Evolutionary conservation across 2,113 vertebrate genomes (phyloP).

Genomic region (Seriola aureovittata): DNA sequence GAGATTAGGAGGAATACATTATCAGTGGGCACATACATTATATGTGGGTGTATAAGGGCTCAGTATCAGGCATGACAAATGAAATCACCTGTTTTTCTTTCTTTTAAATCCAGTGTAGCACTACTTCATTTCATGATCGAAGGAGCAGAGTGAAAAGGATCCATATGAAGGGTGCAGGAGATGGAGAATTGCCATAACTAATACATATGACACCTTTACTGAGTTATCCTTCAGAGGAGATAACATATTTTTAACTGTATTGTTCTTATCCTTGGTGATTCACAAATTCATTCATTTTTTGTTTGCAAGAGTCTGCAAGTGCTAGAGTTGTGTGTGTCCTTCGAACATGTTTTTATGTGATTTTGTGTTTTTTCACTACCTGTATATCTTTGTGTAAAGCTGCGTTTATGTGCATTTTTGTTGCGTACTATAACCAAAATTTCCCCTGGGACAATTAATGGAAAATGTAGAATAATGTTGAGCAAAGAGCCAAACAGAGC

Average conservation of each 20-base stretch:
- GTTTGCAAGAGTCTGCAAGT: background rate
- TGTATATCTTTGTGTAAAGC: background rate
- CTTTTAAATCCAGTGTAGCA: background rate
- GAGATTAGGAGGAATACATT: slow-evolving; percentile 45
- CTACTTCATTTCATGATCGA: slow-evolving; percentile 17
- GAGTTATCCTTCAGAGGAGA: background rate
- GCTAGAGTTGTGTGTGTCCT: background rate
- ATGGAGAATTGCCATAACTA: background rate
- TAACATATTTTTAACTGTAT: background rate
- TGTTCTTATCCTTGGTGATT: background rate
- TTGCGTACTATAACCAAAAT: slow-evolving; percentile 17
- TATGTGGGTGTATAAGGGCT: slow-evolving; percentile 8
- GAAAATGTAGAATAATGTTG: slow-evolving; percentile 12
- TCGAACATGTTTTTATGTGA: background rate
- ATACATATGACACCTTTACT: background rate
- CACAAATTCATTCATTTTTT: background rate
- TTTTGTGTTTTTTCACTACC: slow-evolving; percentile 5
- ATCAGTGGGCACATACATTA: slow-evolving; percentile 19
- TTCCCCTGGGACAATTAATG: background rate
- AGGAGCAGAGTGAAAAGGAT: slow-evolving; percentile 5
- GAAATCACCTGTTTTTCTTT: slow-evolving; percentile 4
- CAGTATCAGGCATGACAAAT: slow-evolving; percentile 29
- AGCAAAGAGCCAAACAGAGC: slow-evolving; percentile 16
- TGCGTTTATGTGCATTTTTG: slow-evolving; percentile 4
- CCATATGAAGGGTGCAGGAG: background rate